Evolutionary conservation across 2,888 invertebrate genomes (phyloP).

Genomic region (Hemaris fuciformis): DNA sequence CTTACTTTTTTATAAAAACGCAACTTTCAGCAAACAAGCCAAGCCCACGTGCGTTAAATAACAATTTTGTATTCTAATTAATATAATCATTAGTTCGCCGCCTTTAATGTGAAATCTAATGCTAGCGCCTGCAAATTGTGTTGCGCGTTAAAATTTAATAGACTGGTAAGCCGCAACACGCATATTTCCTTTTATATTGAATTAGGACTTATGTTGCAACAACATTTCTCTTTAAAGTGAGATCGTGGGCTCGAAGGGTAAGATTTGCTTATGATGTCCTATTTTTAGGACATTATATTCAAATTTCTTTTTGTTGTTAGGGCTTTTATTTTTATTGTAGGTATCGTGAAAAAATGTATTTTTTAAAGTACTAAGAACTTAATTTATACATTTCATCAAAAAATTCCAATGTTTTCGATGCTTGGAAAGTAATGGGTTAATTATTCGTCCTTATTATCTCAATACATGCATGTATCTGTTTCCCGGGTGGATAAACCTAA

Average conservation of each 20-base stretch:
- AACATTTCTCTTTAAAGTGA: background rate
- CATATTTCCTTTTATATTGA: background rate
- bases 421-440: too few species aligned
- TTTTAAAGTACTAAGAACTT: too few species aligned
- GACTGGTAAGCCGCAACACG: slow-evolving; percentile 1
- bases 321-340: too few species aligned
- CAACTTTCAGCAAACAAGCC: background rate
- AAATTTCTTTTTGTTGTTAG: too few species aligned
- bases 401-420: too few species aligned
- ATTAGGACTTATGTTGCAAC: background rate
- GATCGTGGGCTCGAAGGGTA: background rate
- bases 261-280: background rate
- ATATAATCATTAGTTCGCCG: background rate
- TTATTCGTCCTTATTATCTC: too few species aligned
- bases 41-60: background rate
- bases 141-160: slow-evolving; percentile 7
- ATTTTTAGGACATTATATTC: too few species aligned
- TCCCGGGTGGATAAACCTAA: too few species aligned
- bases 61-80: background rate
- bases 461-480: too few species aligned
- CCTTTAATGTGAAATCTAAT: slow-evolving; percentile 5
- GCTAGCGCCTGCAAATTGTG: background rate
- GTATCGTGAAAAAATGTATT: too few species aligned
- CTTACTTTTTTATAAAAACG: background rate
- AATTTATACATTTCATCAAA: too few species aligned